Evolutionary conservation across 2,797 vertebrate genomes (phyloP).

Genomic region (Chiroxiphia lanceolata): DNA sequence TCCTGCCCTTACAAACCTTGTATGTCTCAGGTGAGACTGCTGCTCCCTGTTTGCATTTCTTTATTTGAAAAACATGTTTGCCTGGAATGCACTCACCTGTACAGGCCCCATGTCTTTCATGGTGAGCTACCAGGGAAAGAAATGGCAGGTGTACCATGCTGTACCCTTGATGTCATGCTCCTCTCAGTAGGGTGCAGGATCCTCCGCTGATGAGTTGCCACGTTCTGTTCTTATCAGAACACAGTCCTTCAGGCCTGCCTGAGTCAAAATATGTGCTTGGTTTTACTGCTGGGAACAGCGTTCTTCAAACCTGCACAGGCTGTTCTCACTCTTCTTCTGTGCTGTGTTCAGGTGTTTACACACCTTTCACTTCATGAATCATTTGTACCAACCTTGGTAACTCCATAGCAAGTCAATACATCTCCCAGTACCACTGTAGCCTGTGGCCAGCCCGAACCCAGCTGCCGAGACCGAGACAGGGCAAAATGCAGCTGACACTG

Average conservation of each 20-base stretch:
- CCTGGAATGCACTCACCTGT: background rate
- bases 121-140: background rate
- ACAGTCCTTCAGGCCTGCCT: background rate
- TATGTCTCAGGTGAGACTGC: rapidly evolving
- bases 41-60: background rate
- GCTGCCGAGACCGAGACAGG: background rate
- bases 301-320: background rate
- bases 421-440: too few relatives aligned
- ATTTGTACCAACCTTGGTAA: too few relatives aligned
- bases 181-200: background rate
- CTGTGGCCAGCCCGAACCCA: too few relatives aligned
- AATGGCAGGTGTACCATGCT: background rate
- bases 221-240: background rate
- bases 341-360: background rate
- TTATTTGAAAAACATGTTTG: rapidly evolving
- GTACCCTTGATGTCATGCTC: background rate
- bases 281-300: background rate
- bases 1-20: background rate
- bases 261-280: rapidly evolving
- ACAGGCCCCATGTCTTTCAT: rapidly evolving
- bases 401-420: too few relatives aligned
- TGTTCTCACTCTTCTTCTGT: background rate
- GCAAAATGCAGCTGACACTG: background rate
- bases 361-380: background rate
- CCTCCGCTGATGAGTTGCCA: rapidly evolving